Base-by-base conservation (phyloP, 2,113 vertebrate genomes). In the Cromileptes altivelis region DNA sequence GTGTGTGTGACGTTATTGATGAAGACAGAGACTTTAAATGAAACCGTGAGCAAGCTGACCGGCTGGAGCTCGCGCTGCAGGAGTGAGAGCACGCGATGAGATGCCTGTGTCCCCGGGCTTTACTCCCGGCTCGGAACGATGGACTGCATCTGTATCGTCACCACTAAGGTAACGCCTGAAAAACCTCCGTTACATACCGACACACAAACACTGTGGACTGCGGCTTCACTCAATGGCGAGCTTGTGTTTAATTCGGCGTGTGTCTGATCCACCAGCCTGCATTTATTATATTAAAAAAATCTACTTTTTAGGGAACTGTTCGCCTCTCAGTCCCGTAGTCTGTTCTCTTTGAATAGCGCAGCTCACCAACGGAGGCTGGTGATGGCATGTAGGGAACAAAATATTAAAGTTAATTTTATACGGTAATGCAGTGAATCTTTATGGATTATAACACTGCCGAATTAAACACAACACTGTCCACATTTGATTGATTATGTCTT, bases 121-220 rank as follows among this genome's bases (percentile, higher is more conserved):
- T 69, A 75, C 90, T 85, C 82, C 94, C 90, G 95, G 93, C 94
- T 92, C 91, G 2, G 85, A 94, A 92, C 83, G 62, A 98, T 98
- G 97, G 97, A 97, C 94, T 98, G 97, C 95, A 96, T 98, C 86
- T 98, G 97, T 93, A 97, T 98, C 91, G 96, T 98, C 93, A 97
- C 96, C 50, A 98, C 97, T 74, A 98, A 98, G 97, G 97, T 98
- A 98, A 97, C 94, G 21, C 6, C 30, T 3, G 21, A 3, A 23
- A 67, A 57, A 55, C 2, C 18, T 9, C 1, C 18, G 2, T 1
- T 14, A 56, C 19, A 56, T 0, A 14, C 11, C 3, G 0, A 11
- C 27, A 25, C 23, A 21, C 13, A 11, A 0, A 19, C 72, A 0
- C 18, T 0, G 0, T 0, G 3, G 10, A 4, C 7, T n/a, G 7